phyloP scores from a whole-genome alignment of 2,797 vertebrate genomes.

The Betta splendens region DNA sequence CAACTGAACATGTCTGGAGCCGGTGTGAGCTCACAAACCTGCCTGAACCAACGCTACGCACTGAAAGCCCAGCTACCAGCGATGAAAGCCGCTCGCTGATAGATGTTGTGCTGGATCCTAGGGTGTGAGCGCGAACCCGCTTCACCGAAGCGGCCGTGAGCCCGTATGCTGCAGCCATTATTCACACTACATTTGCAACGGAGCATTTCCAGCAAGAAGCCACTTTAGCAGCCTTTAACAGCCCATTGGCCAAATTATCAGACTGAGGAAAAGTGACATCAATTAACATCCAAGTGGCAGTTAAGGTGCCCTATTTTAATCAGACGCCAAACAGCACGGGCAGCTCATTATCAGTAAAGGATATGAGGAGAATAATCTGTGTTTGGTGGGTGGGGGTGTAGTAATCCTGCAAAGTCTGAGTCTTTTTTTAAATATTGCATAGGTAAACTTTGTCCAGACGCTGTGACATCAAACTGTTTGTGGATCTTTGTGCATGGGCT shows the following conservation, averaged over 20 bases:
- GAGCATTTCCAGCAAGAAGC: constrained; percentile 11
- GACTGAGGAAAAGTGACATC: constrained; percentile 61
- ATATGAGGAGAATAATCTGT: constrained; percentile 61
- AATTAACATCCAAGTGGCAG: constrained; percentile 64
- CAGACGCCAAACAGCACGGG: constrained; percentile 51
- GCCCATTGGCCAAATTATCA: constrained; percentile 50
- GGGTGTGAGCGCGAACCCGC: background rate
- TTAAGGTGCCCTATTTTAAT: constrained; percentile 52
- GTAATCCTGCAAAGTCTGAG: constrained; percentile 13
- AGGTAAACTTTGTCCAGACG: constrained; percentile 10
- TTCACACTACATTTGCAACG: constrained; percentile 15
- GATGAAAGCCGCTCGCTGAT: background rate
- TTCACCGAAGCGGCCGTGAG: constrained; percentile 3
- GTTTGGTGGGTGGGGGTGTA: constrained; percentile 31
- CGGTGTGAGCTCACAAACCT: background rate
- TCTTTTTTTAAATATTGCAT: constrained; percentile 22
- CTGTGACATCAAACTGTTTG: constrained; percentile 9
- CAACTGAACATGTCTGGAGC: background rate
- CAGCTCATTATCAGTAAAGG: constrained; percentile 60
- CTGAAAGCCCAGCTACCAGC: background rate
- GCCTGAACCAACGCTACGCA: background rate
- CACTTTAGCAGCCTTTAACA: constrained; percentile 31
- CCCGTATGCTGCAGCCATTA: background rate
- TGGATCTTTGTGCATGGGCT: no score
- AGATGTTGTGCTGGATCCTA: constrained; percentile 1